Evolutionary conservation across 2,797 vertebrate genomes (phyloP).

Genomic region (Chiloscyllium punctatum): DNA sequence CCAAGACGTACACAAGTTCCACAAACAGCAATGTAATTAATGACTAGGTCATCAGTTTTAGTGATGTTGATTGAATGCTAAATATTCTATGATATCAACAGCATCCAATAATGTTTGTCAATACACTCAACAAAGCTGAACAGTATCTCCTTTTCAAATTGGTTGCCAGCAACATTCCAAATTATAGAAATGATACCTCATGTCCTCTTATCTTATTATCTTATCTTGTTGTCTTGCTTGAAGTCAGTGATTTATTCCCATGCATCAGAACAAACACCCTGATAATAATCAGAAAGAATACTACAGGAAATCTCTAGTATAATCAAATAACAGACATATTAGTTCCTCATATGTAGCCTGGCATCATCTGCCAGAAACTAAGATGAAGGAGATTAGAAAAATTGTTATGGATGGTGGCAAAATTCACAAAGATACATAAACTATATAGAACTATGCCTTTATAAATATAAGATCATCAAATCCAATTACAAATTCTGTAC

Average conservation of each 20-base stretch:
- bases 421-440: background rate
- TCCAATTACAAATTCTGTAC: background rate
- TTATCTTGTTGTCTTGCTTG: background rate
- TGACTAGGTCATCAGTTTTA: background rate
- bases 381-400: background rate
- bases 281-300: background rate
- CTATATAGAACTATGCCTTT: background rate
- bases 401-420: background rate
- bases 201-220: background rate
- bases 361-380: background rate
- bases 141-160: background rate
- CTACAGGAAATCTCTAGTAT: background rate
- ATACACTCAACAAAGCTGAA: background rate
- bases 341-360: background rate
- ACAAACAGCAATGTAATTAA: background rate
- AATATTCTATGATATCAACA: background rate
- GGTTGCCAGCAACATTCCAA: background rate
- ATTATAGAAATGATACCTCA: background rate
- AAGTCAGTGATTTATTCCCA: background rate
- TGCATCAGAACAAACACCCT: background rate
- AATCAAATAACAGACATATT: background rate
- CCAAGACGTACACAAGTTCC: background rate
- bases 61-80: background rate
- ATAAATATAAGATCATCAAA: background rate
- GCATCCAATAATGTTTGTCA: background rate